Evolutionary conservation across 2,113 vertebrate species (phyloP).

Genomic region (Bettongia penicillata): DNA sequence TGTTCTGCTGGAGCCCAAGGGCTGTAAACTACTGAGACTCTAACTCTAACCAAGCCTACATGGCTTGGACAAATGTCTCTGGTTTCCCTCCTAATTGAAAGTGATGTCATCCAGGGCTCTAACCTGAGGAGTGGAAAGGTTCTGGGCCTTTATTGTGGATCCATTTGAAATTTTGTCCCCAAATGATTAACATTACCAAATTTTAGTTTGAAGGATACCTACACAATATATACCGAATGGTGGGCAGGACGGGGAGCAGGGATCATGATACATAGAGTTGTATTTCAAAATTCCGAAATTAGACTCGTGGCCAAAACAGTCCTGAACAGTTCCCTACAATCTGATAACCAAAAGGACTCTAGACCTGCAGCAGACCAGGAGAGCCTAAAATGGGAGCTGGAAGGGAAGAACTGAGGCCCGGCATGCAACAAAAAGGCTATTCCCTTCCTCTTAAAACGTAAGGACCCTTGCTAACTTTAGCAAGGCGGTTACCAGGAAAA

Average conservation of each 20-base stretch:
- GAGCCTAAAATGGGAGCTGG: not conserved
- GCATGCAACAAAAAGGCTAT: too few species aligned
- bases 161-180: not conserved
- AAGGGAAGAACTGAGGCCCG: not conserved
- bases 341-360: constrained; percentile 13
- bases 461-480: not conserved
- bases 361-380: not conserved
- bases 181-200: not conserved
- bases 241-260: not conserved
- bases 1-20: not conserved
- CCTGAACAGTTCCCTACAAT: not conserved
- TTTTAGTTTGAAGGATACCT: not conserved
- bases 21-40: not conserved
- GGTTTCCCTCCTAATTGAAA: not conserved
- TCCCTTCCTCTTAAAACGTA: not conserved
- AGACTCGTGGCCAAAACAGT: not conserved
- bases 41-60: not conserved
- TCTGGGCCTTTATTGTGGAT: constrained; percentile 22
- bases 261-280: not conserved
- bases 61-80: not conserved
- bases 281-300: constrained; percentile 18
- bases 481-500: not conserved
- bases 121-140: constrained; percentile 22
- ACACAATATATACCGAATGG: not conserved
- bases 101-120: not conserved